Evolutionary conservation across 2,113 vertebrate species (phyloP).

Genomic region (Aleadryas rufinucha): DNA sequence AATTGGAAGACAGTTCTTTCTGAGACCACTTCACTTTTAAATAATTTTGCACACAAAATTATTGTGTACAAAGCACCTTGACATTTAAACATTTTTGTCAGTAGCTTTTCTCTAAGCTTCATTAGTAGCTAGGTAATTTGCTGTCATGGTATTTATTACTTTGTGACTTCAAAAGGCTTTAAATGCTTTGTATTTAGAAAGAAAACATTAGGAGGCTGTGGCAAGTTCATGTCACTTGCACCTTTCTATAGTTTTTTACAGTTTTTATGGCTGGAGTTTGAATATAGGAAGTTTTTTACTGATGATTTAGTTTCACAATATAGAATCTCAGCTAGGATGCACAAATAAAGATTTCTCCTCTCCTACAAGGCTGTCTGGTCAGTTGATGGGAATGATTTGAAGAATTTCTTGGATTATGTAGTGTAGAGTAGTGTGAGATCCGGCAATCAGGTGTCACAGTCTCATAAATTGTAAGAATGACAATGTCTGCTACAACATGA

Average conservation of each 20-base stretch:
- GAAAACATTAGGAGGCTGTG: neutral
- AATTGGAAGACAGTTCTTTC: neutral
- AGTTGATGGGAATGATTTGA: neutral
- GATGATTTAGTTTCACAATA: neutral
- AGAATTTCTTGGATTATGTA: neutral
- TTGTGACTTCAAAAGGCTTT: neutral
- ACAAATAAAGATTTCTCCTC: neutral
- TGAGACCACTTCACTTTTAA: neutral
- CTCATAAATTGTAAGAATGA: neutral
- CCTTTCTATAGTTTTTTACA: neutral
- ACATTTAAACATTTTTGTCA: neutral
- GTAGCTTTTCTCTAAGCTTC: neutral
- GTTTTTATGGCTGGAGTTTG: neutral
- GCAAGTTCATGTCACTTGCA: neutral
- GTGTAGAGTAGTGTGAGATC: neutral
- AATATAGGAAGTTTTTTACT: neutral
- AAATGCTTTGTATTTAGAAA: neutral
- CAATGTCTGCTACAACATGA: neutral
- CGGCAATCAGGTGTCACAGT: neutral
- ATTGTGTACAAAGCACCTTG: neutral
- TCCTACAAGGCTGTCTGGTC: neutral
- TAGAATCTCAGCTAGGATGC: neutral
- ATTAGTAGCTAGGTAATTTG: neutral
- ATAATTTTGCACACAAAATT: neutral
- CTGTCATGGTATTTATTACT: neutral